Evolutionary conservation across 2,113 vertebrate species (phyloP).

Genomic region (Sinocyclocheilus anophthalmus): DNA sequence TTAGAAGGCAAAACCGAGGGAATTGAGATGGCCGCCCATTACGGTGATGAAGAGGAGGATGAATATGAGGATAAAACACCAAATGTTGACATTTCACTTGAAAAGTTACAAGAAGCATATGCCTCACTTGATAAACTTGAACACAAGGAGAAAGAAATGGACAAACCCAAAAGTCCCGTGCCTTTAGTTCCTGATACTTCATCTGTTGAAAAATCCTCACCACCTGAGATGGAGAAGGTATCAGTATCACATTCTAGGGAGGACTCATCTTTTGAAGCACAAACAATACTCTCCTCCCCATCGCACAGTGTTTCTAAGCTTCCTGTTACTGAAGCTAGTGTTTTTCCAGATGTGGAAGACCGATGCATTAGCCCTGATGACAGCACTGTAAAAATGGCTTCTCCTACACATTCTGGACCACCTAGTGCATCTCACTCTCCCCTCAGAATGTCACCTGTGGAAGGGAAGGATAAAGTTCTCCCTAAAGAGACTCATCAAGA

Average conservation of each 20-base stretch:
- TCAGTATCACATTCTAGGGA: conserved; percentile 59
- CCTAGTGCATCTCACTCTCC: conserved; percentile 90
- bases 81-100: conserved; percentile 79
- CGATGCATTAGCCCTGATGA: conserved; percentile 93
- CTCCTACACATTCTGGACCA: conserved; percentile 88
- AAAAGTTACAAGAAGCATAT: conserved; percentile 80
- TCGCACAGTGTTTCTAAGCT: conserved; percentile 54
- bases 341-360: conserved; percentile 83
- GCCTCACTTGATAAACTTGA: conserved; percentile 65
- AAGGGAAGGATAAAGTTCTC: conserved; percentile 80
- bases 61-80: conserved; percentile 80
- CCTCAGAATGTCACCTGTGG: conserved; percentile 87
- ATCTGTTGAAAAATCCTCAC: conserved; percentile 66
- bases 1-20: conserved; percentile 73
- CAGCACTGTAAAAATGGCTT: conserved; percentile 95
- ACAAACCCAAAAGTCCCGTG: conserved; percentile 48
- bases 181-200: conserved; percentile 52
- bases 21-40: conserved; percentile 62
- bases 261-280: conserved; percentile 55
- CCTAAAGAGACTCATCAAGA: conserved; percentile 71
- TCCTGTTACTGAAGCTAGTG: conserved; percentile 69
- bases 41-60: conserved; percentile 78
- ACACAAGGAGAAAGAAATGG: conserved; percentile 55
- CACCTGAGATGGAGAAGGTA: conserved; percentile 64
- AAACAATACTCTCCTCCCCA: conserved; percentile 57